Conservation (phyloP, 2,797 vertebrate species). For the Melanotaenia maccullochi region DNA sequence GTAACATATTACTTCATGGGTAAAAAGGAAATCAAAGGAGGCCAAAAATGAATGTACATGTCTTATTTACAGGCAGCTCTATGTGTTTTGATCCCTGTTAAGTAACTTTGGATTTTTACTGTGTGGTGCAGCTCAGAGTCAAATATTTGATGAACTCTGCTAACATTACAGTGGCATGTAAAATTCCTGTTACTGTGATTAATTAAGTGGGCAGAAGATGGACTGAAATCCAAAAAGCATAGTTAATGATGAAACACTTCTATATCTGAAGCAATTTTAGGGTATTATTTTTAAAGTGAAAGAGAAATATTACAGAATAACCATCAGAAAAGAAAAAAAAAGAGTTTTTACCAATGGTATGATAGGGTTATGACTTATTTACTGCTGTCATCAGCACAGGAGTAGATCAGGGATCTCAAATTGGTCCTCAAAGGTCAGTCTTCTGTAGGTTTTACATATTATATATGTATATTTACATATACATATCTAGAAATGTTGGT, state of each 20-base stretch:
- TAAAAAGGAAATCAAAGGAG: constrained; percentile 41
- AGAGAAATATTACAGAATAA: neutral
- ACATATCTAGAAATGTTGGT: neutral
- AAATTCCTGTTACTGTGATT: neutral
- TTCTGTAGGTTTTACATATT: neutral
- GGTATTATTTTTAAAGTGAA: neutral
- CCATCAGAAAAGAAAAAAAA: neutral
- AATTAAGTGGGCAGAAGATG: neutral
- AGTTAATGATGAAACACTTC: neutral
- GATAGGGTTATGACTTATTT: neutral
- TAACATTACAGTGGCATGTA: constrained; percentile 26
- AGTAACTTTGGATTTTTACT: constrained; percentile 58
- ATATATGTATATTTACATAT: no score
- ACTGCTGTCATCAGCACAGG: neutral
- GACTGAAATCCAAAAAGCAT: neutral
- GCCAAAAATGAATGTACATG: constrained; percentile 46
- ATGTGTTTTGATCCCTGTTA: constrained; percentile 54
- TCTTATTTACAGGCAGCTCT: constrained; percentile 71
- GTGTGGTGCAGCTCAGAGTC: constrained; percentile 49
- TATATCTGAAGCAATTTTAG: neutral
- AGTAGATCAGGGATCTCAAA: neutral
- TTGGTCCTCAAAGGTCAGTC: no score
- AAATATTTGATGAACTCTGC: constrained; percentile 26
- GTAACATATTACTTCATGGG: constrained; percentile 35
- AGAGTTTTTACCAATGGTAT: neutral